Base-by-base conservation (phyloP, 2,113 vertebrate species). In the Mixornis gularis region DNA sequence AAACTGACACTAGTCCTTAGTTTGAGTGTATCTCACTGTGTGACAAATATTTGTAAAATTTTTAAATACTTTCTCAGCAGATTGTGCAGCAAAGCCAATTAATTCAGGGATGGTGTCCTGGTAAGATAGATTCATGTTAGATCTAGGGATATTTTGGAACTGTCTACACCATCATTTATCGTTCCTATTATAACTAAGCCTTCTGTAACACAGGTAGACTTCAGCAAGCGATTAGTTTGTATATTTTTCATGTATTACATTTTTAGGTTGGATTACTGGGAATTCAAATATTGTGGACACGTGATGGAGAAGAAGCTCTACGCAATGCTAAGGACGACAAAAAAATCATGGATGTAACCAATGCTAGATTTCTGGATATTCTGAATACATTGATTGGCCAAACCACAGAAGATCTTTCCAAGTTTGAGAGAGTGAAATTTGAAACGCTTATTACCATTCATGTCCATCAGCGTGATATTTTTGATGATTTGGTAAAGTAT, bases 401-500 rank as follows among this genome's bases (percentile, higher is more conserved):
- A 96, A 99, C 99, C 24, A 99, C 98, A 3, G 97, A 90, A 55
- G 98, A 99, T 71, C 97, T 99, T 81, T 97, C 95, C 78, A 98
- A 97, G 52, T 98, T 98, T 79, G 98, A 99, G 20, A 97, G 99
- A 97, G 98, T 98, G 66, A 98, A 99, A 94, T 99, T 98, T 86
- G 99, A 99, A 97, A 98, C 98, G 0, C 97, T 99, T 29, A 98
- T 99, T 95, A 99, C 99, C 79, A 99, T 99, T 94, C 98, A 99
- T 36, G 98, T 99, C 64, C 99, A 99, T 95, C 99, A 99, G 95
- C 97, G 97, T 89, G 99, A 99, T 95, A 99, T 99, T 94, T 99
- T 99, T 62, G 98, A 99, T 93, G 98, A 99, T 77, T 96, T 99
- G 98, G 99, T 99, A 97, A 97, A 93, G 90, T 95, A 84, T 32